phyloP scores from a whole-genome alignment of 2,888 invertebrate species.

The Scaptomyza caliginosa region DNA sequence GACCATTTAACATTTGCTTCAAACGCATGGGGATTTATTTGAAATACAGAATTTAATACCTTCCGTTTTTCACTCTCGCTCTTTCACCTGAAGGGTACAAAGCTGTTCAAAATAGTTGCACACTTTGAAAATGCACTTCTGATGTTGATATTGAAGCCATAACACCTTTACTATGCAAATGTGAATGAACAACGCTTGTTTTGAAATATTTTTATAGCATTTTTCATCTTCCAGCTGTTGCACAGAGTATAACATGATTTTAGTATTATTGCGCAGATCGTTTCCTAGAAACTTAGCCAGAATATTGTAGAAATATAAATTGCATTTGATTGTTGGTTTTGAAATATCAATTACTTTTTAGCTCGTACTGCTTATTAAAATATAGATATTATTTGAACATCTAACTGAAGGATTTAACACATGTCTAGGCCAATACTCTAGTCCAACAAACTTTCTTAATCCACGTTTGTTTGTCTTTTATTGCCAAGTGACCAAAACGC shows the following conservation, averaged over 20 bases:
- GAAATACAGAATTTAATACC: not conserved
- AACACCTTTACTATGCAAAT: not conserved
- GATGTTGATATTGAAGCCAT: not conserved
- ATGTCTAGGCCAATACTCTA: too few species aligned
- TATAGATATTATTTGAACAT: too few species aligned
- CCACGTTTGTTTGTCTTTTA: not conserved
- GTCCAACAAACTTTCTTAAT: not conserved
- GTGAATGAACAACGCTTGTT: not conserved
- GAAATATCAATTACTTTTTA: too few species aligned
- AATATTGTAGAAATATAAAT: too few species aligned
- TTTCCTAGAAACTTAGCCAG: too few species aligned
- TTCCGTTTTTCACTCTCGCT: conserved; percentile 2
- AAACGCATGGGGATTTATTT: conserved; percentile 8
- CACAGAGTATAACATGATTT: too few species aligned
- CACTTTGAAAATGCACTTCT: not conserved
- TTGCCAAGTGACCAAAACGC: not conserved
- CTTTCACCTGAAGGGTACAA: not conserved
- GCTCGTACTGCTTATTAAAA: too few species aligned
- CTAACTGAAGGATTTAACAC: too few species aligned
- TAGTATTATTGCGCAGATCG: too few species aligned
- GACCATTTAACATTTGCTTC: conserved; percentile 60
- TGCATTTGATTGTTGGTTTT: too few species aligned
- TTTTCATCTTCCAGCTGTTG: not conserved
- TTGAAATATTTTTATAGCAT: not conserved
- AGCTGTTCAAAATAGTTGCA: not conserved